A percentile compares a stretch with the other conserved stretches of the same genome.
Conservation (phyloP, 2,113 vertebrate genomes). For the Nipponia nippon region DNA sequence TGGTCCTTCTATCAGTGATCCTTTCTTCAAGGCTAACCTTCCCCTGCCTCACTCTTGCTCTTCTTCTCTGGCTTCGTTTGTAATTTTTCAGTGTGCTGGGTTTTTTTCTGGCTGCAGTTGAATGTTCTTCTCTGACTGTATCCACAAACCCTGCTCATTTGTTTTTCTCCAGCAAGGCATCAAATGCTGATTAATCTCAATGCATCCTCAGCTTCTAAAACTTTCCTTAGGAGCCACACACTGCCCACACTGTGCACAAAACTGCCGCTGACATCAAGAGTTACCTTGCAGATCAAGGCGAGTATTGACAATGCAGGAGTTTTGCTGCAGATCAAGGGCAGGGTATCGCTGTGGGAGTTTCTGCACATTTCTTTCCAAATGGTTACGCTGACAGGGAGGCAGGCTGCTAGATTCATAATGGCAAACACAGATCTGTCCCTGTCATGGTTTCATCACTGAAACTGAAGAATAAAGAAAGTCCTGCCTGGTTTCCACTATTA, state of each 20-base stretch:
- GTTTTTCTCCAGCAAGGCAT: neutral
- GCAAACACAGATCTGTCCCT: neutral
- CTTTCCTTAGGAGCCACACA: neutral
- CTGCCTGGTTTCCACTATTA: neutral
- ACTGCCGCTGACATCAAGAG: neutral
- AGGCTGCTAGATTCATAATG: neutral
- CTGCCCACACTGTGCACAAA: neutral
- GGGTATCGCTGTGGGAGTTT: neutral
- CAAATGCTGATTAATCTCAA: neutral
- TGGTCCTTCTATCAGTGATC: neutral
- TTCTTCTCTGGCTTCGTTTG: neutral
- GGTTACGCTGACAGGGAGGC: neutral
- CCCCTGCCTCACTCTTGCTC: neutral
- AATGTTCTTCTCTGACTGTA: neutral
- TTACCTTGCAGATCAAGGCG: neutral
- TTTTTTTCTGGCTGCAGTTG: neutral
- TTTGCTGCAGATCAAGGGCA: neutral
- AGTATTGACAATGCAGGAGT: neutral
- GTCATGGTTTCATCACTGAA: neutral
- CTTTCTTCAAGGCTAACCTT: neutral
- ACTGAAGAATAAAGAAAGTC: neutral
- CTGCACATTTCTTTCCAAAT: neutral
- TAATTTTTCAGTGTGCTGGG: neutral
- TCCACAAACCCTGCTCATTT: neutral
- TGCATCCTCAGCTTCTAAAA: neutral